Evolutionary conservation across 2,113 vertebrate genomes (phyloP).

Genomic region (Psilopsiagon aymara): DNA sequence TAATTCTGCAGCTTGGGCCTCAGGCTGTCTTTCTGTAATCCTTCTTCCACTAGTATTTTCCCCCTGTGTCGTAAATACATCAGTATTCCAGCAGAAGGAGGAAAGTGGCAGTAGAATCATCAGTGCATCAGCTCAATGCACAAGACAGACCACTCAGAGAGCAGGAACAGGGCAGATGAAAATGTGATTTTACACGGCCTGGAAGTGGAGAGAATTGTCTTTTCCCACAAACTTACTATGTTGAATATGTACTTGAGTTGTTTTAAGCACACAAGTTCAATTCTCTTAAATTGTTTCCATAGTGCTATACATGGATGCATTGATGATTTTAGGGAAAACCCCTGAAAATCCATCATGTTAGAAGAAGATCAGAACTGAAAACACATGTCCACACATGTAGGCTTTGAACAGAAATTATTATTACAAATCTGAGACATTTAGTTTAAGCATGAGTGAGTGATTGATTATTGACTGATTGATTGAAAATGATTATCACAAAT

Average conservation of each 20-base stretch:
- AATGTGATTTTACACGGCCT: conserved; percentile 29
- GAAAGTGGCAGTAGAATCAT: conserved; percentile 46
- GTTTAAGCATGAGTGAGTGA: too few species aligned
- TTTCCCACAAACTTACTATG: not conserved
- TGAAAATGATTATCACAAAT: not conserved
- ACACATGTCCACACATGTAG: not conserved
- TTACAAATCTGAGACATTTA: not conserved
- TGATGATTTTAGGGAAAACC: not conserved
- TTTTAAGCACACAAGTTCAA: not conserved
- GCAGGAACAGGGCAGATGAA: conserved; percentile 30
- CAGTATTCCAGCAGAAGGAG: conserved; percentile 62
- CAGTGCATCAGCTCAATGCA: conserved; percentile 44
- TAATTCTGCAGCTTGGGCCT: conserved; percentile 1
- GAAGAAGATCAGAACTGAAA: conserved; percentile 14
- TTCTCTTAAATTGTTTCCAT: not conserved
- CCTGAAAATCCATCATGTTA: not conserved
- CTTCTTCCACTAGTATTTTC: not conserved
- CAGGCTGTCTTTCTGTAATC: conserved; percentile 8
- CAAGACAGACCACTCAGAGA: conserved; percentile 25
- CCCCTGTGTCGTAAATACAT: not conserved
- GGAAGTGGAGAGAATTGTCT: not conserved
- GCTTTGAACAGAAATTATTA: not conserved
- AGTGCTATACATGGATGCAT: not conserved
- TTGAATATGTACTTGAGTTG: not conserved
- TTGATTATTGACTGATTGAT: too few species aligned